Conservation (phyloP, 2,888 invertebrate genomes). For the Cantharis flavilabris region DNA sequence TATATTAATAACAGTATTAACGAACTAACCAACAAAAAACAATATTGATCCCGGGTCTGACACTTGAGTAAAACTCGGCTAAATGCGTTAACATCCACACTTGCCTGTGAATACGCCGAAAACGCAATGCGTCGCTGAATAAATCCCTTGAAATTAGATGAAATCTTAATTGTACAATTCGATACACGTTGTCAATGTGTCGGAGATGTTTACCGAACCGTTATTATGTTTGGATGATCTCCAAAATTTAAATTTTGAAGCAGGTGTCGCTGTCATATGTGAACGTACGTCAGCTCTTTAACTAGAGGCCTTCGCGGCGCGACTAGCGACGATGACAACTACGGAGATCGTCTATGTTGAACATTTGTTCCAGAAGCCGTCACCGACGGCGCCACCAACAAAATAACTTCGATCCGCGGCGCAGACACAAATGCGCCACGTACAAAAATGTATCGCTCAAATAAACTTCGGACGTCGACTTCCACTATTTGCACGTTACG, state of each 20-base stretch:
- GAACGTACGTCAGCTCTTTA: slow-evolving; percentile 23
- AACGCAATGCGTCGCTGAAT: slow-evolving; percentile 39
- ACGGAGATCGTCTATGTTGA: slow-evolving; percentile 24
- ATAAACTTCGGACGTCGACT: slow-evolving; percentile 5
- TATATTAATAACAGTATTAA: slow-evolving; percentile 11
- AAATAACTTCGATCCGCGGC: slow-evolving; percentile 50
- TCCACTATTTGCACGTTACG: slow-evolving; percentile 5
- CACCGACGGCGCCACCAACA: slow-evolving; percentile 44
- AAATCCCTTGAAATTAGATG: slow-evolving; percentile 21
- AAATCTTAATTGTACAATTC: not conserved
- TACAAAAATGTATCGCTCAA: slow-evolving; percentile 21
- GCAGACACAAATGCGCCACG: slow-evolving; percentile 39
- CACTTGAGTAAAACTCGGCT: slow-evolving; percentile 33
- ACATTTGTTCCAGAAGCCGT: slow-evolving; percentile 39
- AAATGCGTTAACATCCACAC: slow-evolving; percentile 33
- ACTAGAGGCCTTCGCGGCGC: slow-evolving; percentile 48
- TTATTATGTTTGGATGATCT: slow-evolving; percentile 16
- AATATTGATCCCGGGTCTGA: slow-evolving; percentile 35
- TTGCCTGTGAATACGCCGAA: slow-evolving; percentile 29
- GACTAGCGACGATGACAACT: slow-evolving; percentile 41
- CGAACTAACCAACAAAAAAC: slow-evolving; percentile 15
- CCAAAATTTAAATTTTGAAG: slow-evolving; percentile 34
- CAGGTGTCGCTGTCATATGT: slow-evolving; percentile 34
- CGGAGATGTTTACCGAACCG: slow-evolving; percentile 7
- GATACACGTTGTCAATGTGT: not conserved